phyloP scores from a whole-genome alignment of 2,797 vertebrate species.

The Borostomias antarcticus region DNA sequence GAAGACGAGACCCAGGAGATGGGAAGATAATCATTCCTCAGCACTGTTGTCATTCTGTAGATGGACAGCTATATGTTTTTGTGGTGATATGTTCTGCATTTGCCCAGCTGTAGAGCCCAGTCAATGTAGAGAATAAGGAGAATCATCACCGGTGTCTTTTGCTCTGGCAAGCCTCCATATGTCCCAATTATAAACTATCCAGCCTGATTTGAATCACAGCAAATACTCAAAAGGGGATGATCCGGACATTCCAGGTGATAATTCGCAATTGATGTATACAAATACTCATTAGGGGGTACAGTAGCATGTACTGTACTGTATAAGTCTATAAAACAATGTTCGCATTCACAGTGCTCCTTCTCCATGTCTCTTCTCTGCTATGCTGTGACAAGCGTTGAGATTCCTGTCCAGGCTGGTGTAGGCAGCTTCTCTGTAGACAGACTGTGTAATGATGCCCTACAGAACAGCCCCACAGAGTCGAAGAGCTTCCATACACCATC shows the following conservation, averaged over 20 bases:
- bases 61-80: conserved; percentile 6
- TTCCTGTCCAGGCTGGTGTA: conserved; percentile 38
- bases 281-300: too few relatives aligned
- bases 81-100: not conserved
- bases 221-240: too few relatives aligned
- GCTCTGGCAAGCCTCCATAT: not conserved
- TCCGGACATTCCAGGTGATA: not conserved
- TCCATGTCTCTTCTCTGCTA: conserved; percentile 17
- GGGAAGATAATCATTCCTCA: not conserved
- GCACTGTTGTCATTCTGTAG: not conserved
- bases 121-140: not conserved
- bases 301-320: too few relatives aligned
- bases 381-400: conserved; percentile 30
- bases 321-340: too few relatives aligned
- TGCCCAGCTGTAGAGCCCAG: not conserved
- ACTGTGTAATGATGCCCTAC: conserved; percentile 54
- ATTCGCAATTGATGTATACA: too few relatives aligned
- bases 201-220: not conserved
- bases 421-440: conserved; percentile 52
- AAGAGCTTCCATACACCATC: conserved; percentile 41
- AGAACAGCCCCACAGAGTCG: conserved; percentile 43
- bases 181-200: not conserved
- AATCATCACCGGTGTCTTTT: not conserved
- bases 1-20: conserved; percentile 17
- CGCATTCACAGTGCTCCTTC: not conserved